A percentile compares a stretch with the other conserved stretches of the same genome.
Evolutionary conservation across 2,888 invertebrate species (phyloP).

Genomic region (Frankliniella fusca): DNA sequence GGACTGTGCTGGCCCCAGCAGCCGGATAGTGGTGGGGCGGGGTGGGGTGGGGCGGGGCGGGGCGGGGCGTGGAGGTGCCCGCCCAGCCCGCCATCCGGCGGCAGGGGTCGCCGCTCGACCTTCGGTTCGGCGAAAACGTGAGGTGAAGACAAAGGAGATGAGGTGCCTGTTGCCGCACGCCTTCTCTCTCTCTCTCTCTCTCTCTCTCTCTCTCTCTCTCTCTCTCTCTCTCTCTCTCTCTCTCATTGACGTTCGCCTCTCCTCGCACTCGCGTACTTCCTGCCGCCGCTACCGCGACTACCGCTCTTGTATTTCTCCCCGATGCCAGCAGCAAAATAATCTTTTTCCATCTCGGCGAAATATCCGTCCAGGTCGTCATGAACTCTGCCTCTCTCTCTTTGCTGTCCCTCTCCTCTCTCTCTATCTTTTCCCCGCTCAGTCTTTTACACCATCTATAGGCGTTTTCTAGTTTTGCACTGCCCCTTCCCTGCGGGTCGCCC

Average conservation of each 20-base stretch:
- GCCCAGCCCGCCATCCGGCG: neutral
- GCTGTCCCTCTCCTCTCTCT: no score
- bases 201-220: neutral
- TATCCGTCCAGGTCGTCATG: neutral
- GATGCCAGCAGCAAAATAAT: no score
- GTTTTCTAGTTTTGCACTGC: no score
- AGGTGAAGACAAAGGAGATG: constrained; percentile 21
- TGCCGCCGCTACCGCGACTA: neutral
- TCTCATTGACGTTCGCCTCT: neutral
- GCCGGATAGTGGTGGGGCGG: neutral
- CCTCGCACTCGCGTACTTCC: neutral
- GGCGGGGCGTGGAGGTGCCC: neutral
- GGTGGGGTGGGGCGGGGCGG: neutral
- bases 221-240: neutral
- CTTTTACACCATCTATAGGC: no score
- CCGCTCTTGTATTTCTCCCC: neutral
- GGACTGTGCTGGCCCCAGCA: neutral
- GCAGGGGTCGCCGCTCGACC: constrained; percentile 7
- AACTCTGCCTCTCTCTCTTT: neutral
- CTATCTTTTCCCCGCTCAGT: no score
- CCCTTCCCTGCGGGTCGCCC: neutral
- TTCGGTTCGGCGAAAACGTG: constrained; percentile 17
- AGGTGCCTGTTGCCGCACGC: neutral
- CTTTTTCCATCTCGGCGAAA: neutral
- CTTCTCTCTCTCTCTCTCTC: neutral